Evolutionary conservation across 2,797 vertebrate genomes (phyloP), one percentile per base, ranked within the genome.

Genomic region (Scolopax bukidnonensis): DNA sequence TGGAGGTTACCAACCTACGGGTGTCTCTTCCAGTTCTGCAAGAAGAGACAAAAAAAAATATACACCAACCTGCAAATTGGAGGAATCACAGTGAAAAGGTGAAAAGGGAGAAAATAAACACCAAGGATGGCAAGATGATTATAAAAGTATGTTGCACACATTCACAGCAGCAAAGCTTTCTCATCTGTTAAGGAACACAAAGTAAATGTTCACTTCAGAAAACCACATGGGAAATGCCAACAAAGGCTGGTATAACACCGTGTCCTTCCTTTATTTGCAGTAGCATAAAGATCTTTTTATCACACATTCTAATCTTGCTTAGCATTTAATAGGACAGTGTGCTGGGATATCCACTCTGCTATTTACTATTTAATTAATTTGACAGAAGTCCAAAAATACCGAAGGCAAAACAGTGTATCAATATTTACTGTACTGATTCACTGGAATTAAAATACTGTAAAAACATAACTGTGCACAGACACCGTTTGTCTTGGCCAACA

Each of bases 391-490:
- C 96, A 97, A 95, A 96, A 96, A 93, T 93, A 96, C 91, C 96
- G 88, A 95, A 95, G 79, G 95, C 95, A 97, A 97, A 96, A 96
- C 90, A 96, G 94, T 92, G 93, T 87, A 97, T 97, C 96, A 97
- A 97, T 97, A 97, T 97, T 97, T 96, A 97, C 95, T 96, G 94
- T 97, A 95, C 97, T 89, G 95, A 95, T 95, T 95, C 95, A 91
- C 94, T 90, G 93, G 91, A 97, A 96, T 97, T 97, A 96, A 97
- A 97, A 96, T 97, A 87, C 96, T 97, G 74, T 96, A 73, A 96
- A 97, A 97, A 97, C 96, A 97, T 28, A 84, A 95, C 70, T 79
- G 93, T 94, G 93, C 86, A 84, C 93, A 96, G 95, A 96, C 90
- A 94, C 86, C 12, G 51, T 94, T 97, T 97, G 89, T 95, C 92